phyloP scores from a whole-genome alignment of 2,888 invertebrate genomes.

The Tachystola acroxantha region DNA sequence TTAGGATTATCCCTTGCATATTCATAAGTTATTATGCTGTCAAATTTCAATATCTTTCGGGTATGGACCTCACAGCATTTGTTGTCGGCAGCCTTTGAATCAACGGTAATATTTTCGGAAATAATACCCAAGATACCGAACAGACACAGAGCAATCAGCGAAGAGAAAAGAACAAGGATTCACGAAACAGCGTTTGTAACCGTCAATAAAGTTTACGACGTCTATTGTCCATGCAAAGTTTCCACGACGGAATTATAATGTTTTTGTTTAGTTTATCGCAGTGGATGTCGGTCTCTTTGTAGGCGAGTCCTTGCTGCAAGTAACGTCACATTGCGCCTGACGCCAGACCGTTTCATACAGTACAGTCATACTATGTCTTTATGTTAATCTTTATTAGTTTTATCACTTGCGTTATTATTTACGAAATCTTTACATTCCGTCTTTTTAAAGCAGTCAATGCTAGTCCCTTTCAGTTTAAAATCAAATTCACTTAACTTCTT shows the following conservation, averaged over 20 bases:
- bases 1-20: slow-evolving; percentile 33
- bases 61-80: slow-evolving; percentile 37
- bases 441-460: too few species aligned
- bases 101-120: slow-evolving; percentile 36
- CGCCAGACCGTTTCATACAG: neutral
- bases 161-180: slow-evolving; percentile 26
- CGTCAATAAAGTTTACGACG: slow-evolving; percentile 54
- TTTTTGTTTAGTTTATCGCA: slow-evolving; percentile 38
- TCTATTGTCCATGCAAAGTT: slow-evolving; percentile 39
- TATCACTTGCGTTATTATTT: neutral
- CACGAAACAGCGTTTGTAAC: slow-evolving; percentile 34
- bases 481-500: too few species aligned
- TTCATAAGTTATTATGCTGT: slow-evolving; percentile 28
- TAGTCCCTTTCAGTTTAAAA: too few species aligned
- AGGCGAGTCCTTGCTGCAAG: slow-evolving; percentile 3
- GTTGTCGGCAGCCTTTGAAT: slow-evolving; percentile 46
- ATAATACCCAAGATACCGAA: slow-evolving; percentile 21
- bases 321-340: neutral
- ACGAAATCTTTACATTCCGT: neutral
- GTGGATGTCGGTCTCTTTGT: slow-evolving; percentile 32
- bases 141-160: slow-evolving; percentile 34
- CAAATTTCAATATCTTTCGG: slow-evolving; percentile 22
- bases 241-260: slow-evolving; percentile 32
- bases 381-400: too few species aligned
- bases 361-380: too few species aligned